Evolutionary conservation across 2,888 invertebrate genomes (phyloP), one percentile per base, ranked within the genome.

Genomic region (Exephanes ischioxanthus): DNA sequence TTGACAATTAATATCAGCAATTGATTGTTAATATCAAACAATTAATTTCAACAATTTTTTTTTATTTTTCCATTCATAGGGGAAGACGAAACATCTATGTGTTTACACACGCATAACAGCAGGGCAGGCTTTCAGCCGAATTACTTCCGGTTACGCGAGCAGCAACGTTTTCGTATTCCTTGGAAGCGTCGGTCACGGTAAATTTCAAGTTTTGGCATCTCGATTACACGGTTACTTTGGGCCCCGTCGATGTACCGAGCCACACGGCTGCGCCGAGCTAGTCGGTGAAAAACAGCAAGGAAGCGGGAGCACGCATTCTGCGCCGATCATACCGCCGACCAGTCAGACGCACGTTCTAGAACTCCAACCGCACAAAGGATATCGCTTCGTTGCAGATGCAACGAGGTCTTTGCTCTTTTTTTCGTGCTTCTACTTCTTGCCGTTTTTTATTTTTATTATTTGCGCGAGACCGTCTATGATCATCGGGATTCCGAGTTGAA

Each of bases 141-240:
- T 71, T 58, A 61, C 72, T 72, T 83, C 72, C 83, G 78, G 72
- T 73, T 68, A 58, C 55, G 68, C 22, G 78, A 53, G 22, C 72
- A 30, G 67, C n/a, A 33, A 58, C 67, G 73, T 48, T 73, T 68
- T 16, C 19, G 67, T 78, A 77, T 77, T 53, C 48, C 66, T 41
- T 77, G 58, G 51, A 58, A 63, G 41, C 79, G 85, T 85, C 82
- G 77, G 85, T 82, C 85, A 87, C 70, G 85, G 81, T 63, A 45
- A 33, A 33, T 61, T 68, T 41, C 22, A 41, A 85, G 75, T 80
- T 80, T 84, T 80, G 73, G 84, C 86, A 87, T 90, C 79, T 85
- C 90, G 90, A 93, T 93, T 93, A 92, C 91, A 93, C 91, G 92
- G 90, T 92, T 93, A 92, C 92, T 93, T 93, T 92, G 89, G 45